These are phyloP conservation scores for Canis aureus DNA, from an alignment of 2,113 vertebrate species.

Conservation along the genomic window DNA sequence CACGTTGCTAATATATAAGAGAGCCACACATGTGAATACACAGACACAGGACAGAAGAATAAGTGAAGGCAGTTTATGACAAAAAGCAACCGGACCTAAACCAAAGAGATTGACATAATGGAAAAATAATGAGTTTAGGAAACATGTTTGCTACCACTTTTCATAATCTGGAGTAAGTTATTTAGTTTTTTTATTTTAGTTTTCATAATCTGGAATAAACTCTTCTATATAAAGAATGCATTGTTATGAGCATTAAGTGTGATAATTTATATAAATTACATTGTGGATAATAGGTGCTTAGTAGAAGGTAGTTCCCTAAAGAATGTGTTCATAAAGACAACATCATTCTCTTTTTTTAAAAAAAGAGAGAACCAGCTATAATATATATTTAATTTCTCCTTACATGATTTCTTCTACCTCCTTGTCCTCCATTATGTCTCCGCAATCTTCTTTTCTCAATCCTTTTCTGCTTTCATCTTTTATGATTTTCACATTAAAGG, in stretches of 20 bases:
- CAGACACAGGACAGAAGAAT: neutral
- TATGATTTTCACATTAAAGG: neutral
- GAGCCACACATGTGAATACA: neutral
- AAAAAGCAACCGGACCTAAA: neutral
- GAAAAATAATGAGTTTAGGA: neutral
- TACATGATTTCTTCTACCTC: neutral
- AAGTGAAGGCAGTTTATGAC: neutral
- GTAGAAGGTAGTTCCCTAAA: neutral
- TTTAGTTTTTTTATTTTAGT: neutral
- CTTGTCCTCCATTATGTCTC: neutral
- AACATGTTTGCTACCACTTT: neutral
- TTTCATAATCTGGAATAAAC: neutral
- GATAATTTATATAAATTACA: neutral
- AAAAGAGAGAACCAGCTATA: neutral
- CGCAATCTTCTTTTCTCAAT: neutral
- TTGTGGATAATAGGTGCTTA: neutral
- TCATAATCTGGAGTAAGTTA: neutral
- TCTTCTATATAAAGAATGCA: neutral
- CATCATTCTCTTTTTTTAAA: neutral
- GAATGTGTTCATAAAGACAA: neutral
- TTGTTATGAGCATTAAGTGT: neutral
- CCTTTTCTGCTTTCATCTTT: neutral
- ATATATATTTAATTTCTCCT: neutral
- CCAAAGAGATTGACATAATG: neutral
- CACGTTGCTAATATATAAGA: neutral